Percentiles rank a stretch among this genome's conserved stretches.
Evolutionary conservation across 2,113 vertebrate species (phyloP).

Genomic region (Athene cunicularia): DNA sequence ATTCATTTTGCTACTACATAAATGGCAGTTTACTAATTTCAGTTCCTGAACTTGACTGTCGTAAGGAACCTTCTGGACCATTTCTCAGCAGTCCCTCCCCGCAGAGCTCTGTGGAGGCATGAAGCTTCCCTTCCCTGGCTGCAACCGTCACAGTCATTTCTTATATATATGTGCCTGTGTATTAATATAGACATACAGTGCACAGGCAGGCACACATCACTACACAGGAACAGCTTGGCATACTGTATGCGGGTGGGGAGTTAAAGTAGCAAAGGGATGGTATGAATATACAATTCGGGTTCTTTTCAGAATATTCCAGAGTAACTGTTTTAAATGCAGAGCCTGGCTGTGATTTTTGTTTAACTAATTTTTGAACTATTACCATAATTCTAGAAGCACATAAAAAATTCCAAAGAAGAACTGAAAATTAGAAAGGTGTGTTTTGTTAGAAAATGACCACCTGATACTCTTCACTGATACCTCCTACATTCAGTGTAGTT

Average conservation of each 20-base stretch:
- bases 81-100: background rate
- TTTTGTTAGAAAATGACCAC: background rate
- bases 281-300: constrained; percentile 14
- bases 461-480: background rate
- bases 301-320: background rate
- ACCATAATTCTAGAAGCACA: background rate
- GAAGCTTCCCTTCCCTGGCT: background rate
- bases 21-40: constrained; percentile 50
- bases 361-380: background rate
- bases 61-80: background rate
- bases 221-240: constrained; percentile 38
- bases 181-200: constrained; percentile 28
- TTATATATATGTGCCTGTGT: background rate
- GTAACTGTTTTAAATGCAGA: background rate
- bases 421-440: background rate
- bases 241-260: constrained; percentile 26
- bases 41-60: background rate
- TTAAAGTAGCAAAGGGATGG: constrained; percentile 33
- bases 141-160: background rate
- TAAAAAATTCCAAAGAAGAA: background rate
- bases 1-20: constrained; percentile 36
- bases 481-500: background rate
- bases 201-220: constrained; percentile 18
- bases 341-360: background rate
- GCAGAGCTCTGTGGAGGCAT: background rate